Evolutionary conservation across 2,797 vertebrate species (phyloP).

Genomic region (Amblyraja radiata): DNA sequence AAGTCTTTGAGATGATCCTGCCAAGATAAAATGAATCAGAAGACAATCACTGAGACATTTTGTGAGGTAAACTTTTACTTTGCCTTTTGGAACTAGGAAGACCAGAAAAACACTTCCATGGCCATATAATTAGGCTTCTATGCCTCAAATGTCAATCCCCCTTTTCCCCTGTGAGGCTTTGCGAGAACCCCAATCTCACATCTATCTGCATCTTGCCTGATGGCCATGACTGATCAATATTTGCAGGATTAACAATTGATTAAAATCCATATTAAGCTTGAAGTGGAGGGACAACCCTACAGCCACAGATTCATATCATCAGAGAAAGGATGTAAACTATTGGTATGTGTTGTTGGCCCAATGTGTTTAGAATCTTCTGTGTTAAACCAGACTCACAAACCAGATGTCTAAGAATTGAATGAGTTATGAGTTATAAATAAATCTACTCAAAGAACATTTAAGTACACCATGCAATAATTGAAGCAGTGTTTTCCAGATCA

Average conservation of each 20-base stretch:
- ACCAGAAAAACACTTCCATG: background rate
- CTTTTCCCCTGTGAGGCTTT: background rate
- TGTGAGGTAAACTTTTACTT: background rate
- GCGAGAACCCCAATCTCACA: background rate
- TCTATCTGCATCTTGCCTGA: background rate
- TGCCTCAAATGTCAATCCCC: background rate
- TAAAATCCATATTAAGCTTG: background rate
- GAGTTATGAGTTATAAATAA: background rate
- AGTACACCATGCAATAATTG: background rate
- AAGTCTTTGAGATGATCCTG: background rate
- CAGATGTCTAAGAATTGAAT: background rate
- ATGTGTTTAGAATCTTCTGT: background rate
- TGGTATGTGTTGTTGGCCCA: background rate
- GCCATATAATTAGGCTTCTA: background rate
- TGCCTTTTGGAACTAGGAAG: background rate
- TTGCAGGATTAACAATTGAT: background rate
- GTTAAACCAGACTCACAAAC: background rate
- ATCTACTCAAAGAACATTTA: background rate
- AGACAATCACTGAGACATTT: background rate
- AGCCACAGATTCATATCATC: background rate
- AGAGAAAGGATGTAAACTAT: background rate
- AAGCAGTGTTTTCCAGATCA: background rate
- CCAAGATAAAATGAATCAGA: background rate
- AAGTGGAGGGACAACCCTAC: background rate
- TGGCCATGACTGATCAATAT: background rate